A percentile compares a stretch with the other conserved stretches of the same genome.
Evolutionary conservation across 2,888 invertebrate genomes (phyloP).

Genomic region (Ephialtes manifestator): DNA sequence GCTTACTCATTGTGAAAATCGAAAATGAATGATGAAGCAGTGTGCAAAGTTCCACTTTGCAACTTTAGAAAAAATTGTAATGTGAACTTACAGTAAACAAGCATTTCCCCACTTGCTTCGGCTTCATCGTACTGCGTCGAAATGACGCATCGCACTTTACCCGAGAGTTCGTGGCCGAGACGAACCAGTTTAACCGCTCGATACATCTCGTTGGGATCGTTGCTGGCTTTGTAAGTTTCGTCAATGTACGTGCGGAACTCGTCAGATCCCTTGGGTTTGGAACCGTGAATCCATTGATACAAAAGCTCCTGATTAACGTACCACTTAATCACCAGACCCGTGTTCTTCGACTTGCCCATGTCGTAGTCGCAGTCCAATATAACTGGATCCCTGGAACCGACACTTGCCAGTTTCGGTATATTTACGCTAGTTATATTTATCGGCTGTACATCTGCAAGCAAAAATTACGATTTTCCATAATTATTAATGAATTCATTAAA

Average conservation of each 20-base stretch:
- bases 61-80: neutral
- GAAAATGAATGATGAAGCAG: neutral
- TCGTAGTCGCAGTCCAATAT: slow-evolving; percentile 92
- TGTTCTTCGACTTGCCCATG: slow-evolving; percentile 87
- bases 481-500: too few relatives aligned
- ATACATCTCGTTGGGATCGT: slow-evolving; percentile 90
- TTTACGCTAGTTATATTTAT: slow-evolving; percentile 88
- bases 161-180: slow-evolving; percentile 90
- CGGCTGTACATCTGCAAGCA: slow-evolving; percentile 87
- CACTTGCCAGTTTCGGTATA: slow-evolving; percentile 88
- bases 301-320: slow-evolving; percentile 90
- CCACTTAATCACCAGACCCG: slow-evolving; percentile 92
- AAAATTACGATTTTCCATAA: neutral
- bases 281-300: slow-evolving; percentile 94
- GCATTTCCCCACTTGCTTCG: slow-evolving; percentile 77
- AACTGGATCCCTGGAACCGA: slow-evolving; percentile 88
- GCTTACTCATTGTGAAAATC: too few relatives aligned
- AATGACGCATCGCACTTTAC: slow-evolving; percentile 91
- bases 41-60: neutral
- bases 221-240: slow-evolving; percentile 89
- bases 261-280: slow-evolving; percentile 89
- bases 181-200: slow-evolving; percentile 90
- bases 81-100: slow-evolving; percentile 80
- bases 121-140: slow-evolving; percentile 90
- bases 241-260: slow-evolving; percentile 85